A percentile compares a stretch with the other conserved stretches of the same genome.
Conservation (phyloP, 1,140 invertebrate genomes). For the Zaprionus davidi region DNA sequence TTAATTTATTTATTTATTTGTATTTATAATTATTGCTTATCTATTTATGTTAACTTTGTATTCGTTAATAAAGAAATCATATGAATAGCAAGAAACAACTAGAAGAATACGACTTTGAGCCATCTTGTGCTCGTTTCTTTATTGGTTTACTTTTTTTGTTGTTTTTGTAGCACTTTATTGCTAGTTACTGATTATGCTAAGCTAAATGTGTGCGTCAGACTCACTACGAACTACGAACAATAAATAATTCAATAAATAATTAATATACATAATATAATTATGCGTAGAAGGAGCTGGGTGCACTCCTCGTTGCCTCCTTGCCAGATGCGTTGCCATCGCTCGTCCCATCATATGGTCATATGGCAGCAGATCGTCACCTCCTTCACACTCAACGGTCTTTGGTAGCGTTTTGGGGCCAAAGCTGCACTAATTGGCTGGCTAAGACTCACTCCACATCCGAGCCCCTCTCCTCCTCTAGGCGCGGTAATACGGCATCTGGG, state of each 20-base stretch:
- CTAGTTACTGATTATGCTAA: slow-evolving; percentile 64
- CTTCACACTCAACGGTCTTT: slow-evolving; percentile 61
- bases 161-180: slow-evolving; percentile 77
- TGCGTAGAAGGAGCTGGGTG: slow-evolving; percentile 48
- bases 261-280: slow-evolving; percentile 44
- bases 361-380: slow-evolving; percentile 68
- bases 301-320: slow-evolving; percentile 50
- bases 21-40: slow-evolving; percentile 51
- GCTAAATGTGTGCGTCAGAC: slow-evolving; percentile 75
- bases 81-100: slow-evolving; percentile 30
- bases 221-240: slow-evolving; percentile 49
- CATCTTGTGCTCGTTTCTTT: slow-evolving; percentile 57
- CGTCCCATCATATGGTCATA: slow-evolving; percentile 59
- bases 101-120: slow-evolving; percentile 44
- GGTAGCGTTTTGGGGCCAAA: slow-evolving; percentile 54
- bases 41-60: slow-evolving; percentile 31
- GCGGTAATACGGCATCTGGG: slow-evolving; percentile 71
- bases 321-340: slow-evolving; percentile 23
- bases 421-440: slow-evolving; percentile 67
- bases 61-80: slow-evolving; percentile 54
- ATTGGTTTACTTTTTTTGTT: slow-evolving; percentile 53
- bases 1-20: slow-evolving; percentile 60
- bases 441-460: slow-evolving; percentile 22
- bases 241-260: slow-evolving; percentile 66
- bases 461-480: slow-evolving; percentile 34